Base-by-base conservation (phyloP, 2,113 vertebrate genomes). In the Notiomystis cincta region DNA sequence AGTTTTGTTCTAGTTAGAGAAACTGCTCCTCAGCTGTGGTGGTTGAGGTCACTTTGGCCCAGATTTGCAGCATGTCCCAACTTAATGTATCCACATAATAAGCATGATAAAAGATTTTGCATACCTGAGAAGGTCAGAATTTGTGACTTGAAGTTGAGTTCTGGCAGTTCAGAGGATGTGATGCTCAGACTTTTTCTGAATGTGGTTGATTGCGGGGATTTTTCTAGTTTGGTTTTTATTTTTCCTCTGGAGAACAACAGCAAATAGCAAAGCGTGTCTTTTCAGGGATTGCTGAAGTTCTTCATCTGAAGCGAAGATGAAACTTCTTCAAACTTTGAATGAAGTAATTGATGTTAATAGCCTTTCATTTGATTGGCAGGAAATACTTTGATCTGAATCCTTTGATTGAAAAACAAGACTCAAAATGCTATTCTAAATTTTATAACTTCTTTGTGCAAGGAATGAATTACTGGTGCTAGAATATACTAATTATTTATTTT, bases 401-500 rank as follows among this genome's bases (percentile, higher is more conserved):
- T 86, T 66, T 62, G 35, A 81, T 62, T 22, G 30, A 71, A 78
- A 91, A 65, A 3, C 3, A 87, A 54, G 6, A 61, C 15, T 66
- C 28, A 62, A 65, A 82, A 86, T 58, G 10, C 17, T 45, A 1
- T 53, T 84, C 23, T 56, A 38, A 84, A 42, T 58, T 70, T 47
- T 67, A 7, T 35, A 40, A n/a, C 15, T 86, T 48, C 15, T 38
- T 81, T 83, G 15, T 82, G 42, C 50, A 92, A 90, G 65, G 81
- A 96, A 75, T 91, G 28, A 96, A 82, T 93, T 44, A 23, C 54
- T 33, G 78, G 30, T 93, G 82, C 85, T 86, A 75, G 75, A 96
- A 56, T 71, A 84, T 66, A 62, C n/a, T 70, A 94, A 96, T 88
- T 96, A 85, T 86, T 95, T 91, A 87, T 44, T 97, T 94, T 95